Conservation (phyloP, 2,888 invertebrate genomes). For the Alloscopus bannaensis region DNA sequence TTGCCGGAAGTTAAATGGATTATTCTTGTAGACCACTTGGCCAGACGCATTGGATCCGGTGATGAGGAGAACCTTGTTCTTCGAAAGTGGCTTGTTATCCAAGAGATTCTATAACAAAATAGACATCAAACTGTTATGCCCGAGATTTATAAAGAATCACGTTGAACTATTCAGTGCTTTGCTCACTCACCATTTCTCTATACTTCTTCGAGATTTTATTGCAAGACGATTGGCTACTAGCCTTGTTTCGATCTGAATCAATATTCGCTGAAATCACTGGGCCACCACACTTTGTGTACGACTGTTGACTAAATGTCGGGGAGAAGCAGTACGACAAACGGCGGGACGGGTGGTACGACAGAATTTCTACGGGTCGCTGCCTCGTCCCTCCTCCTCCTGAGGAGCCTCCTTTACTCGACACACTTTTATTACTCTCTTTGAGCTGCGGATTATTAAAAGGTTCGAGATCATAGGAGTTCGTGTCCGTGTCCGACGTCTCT, state of each 20-base stretch:
- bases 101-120: constrained; percentile 24
- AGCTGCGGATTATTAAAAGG: constrained; percentile 63
- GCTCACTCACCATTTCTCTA: constrained; percentile 31
- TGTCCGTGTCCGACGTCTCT: constrained; percentile 73
- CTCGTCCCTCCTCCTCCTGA: background rate
- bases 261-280: background rate
- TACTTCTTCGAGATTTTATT: constrained; percentile 22
- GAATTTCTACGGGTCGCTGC: constrained; percentile 68
- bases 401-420: constrained; percentile 6
- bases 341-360: constrained; percentile 71
- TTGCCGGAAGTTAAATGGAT: constrained; percentile 40
- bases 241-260: constrained; percentile 12
- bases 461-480: constrained; percentile 73
- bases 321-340: constrained; percentile 63
- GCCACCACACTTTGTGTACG: constrained; percentile 20
- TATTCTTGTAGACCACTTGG: constrained; percentile 70
- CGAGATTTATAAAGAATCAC: background rate
- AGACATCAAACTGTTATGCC: too few species aligned
- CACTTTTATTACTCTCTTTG: background rate
- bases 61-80: constrained; percentile 70
- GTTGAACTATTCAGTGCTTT: background rate
- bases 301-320: constrained; percentile 39
- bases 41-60: constrained; percentile 71
- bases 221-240: constrained; percentile 1
- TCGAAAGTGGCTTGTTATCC: constrained; percentile 46